A percentile compares a stretch with the other conserved stretches of the same genome.
These are phyloP conservation scores for Hapalemur alaotrensis DNA, from an alignment of 2,797 vertebrate genomes.

Conservation along the genomic window DNA sequence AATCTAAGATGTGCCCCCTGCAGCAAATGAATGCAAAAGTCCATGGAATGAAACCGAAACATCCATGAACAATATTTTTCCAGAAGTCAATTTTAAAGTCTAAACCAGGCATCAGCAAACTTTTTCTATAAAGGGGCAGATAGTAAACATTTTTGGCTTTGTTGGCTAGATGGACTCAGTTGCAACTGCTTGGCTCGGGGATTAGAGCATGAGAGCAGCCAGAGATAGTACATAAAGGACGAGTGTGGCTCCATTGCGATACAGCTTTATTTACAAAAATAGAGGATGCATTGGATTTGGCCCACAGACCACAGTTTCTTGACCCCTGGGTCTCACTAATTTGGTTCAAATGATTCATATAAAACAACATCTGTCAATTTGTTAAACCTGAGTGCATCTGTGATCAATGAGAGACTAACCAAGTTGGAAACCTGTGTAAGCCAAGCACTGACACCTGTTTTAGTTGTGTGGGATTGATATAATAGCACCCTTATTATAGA, in stretches of 20 bases:
- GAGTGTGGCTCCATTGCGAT: not conserved
- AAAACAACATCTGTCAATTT: not conserved
- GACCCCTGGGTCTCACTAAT: not conserved
- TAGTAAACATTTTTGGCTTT: not conserved
- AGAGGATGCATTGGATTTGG: not conserved
- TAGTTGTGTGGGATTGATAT: not conserved
- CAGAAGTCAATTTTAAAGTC: not conserved
- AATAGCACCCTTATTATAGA: not conserved
- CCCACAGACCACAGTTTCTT: not conserved
- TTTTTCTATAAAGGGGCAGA: not conserved
- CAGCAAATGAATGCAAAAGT: not conserved
- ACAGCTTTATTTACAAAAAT: slow-evolving; percentile 42
- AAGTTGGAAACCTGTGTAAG: not conserved
- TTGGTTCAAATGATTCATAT: slow-evolving; percentile 3
- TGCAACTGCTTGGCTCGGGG: not conserved
- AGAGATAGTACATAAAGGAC: not conserved
- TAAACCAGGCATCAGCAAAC: not conserved
- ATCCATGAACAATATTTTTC: not conserved
- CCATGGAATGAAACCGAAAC: not conserved
- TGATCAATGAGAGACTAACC: not conserved
- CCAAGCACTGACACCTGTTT: not conserved
- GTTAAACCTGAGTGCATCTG: not conserved
- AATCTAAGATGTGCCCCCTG: not conserved
- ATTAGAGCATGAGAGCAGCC: not conserved
- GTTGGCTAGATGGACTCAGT: not conserved